These are phyloP conservation scores for Drosophila burlai DNA, from an alignment of 1,140 invertebrate species.

Conservation along the genomic window DNA sequence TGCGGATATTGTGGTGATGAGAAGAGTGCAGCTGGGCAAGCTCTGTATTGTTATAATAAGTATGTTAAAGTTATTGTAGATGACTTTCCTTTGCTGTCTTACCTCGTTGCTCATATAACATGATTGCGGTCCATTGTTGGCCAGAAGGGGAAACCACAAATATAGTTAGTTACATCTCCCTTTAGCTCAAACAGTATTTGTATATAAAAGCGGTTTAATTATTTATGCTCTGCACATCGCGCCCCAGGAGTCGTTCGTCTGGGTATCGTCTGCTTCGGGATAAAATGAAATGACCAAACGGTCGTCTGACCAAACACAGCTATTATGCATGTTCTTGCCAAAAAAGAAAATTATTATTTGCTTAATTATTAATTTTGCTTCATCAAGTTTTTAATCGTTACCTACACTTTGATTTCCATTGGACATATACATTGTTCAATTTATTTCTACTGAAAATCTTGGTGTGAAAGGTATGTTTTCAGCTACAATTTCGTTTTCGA, in stretches of 20 bases:
- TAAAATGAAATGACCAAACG: slow-evolving; percentile 63
- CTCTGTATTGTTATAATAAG: not conserved
- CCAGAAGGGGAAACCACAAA: slow-evolving; percentile 63
- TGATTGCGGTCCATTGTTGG: slow-evolving; percentile 41
- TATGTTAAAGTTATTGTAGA: slow-evolving; percentile 18
- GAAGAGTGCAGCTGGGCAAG: not conserved
- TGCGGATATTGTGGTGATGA: not conserved
- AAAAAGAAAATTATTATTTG: slow-evolving; percentile 66
- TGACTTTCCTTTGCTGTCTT: not conserved
- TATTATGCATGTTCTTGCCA: slow-evolving; percentile 30
- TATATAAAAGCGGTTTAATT: slow-evolving; percentile 29
- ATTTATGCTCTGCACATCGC: slow-evolving; percentile 15
- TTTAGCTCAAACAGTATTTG: slow-evolving; percentile 39
- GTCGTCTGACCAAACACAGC: slow-evolving; percentile 4
- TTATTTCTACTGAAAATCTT: not conserved
- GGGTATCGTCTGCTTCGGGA: slow-evolving; percentile 52
- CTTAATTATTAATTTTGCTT: slow-evolving; percentile 66
- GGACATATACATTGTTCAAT: not conserved
- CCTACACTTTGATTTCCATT: slow-evolving; percentile 5
- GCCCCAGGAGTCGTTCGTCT: slow-evolving; percentile 37
- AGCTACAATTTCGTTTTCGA: not conserved
- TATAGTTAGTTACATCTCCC: slow-evolving; percentile 64
- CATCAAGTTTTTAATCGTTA: not conserved
- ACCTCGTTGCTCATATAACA: slow-evolving; percentile 42
- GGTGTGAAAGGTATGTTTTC: not conserved